These are phyloP conservation scores for Anhinga rufa DNA, from an alignment of 2,113 vertebrate species.

Conservation along the genomic window DNA sequence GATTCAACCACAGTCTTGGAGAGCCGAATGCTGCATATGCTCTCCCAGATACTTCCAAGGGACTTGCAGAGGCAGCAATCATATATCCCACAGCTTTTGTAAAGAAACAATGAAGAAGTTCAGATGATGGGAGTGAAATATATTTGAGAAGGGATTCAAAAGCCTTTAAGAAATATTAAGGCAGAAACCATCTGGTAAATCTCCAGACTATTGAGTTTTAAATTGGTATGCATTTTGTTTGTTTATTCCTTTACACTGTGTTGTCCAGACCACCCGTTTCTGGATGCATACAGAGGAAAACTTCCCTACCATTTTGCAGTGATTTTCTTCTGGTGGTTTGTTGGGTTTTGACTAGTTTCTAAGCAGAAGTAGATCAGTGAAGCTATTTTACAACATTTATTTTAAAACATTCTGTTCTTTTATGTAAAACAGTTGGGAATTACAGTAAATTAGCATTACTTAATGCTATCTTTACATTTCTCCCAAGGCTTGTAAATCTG, in stretches of 20 bases:
- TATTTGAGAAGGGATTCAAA: neutral
- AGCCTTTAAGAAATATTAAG: neutral
- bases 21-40: neutral
- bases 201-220: neutral
- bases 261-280: neutral
- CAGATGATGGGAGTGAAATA: neutral
- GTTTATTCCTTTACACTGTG: neutral
- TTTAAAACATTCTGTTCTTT: neutral
- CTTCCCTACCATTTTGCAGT: accelerated
- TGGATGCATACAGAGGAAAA: neutral
- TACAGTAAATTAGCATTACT: neutral
- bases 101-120: neutral
- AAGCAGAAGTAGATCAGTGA: neutral
- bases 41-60: neutral
- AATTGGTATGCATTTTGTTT: neutral
- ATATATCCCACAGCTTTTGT: neutral
- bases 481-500: neutral
- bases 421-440: neutral
- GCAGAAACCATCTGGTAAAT: neutral
- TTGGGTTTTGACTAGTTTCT: neutral
- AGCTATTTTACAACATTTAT: neutral
- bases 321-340: neutral
- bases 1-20: neutral
- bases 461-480: neutral
- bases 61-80: neutral